Evolutionary conservation across 2,113 vertebrate species (phyloP).

Genomic region (Nematolebias whitei): DNA sequence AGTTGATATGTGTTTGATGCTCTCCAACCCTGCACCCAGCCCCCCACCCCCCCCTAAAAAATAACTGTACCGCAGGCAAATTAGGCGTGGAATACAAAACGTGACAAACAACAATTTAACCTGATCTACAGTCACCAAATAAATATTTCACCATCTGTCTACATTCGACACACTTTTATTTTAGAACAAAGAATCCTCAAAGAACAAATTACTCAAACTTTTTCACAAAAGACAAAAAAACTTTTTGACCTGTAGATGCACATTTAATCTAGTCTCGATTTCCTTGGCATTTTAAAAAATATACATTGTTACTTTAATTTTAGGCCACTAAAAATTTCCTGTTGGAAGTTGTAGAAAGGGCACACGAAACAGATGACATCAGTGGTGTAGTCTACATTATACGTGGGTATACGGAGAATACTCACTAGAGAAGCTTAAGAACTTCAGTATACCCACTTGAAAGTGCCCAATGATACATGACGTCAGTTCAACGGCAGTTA

Average conservation of each 20-base stretch:
- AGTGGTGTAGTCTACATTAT: too few species aligned
- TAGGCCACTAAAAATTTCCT: conserved; percentile 30
- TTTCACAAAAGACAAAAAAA: conserved; percentile 63
- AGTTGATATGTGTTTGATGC: conserved; percentile 76
- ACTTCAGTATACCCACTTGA: too few species aligned
- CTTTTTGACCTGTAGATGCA: conserved; percentile 57
- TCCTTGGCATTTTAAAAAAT: conserved; percentile 44
- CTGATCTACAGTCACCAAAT: conserved; percentile 76
- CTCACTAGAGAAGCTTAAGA: too few species aligned
- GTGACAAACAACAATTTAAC: conserved; percentile 80
- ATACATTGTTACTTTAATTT: conserved; percentile 38
- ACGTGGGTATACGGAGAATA: too few species aligned
- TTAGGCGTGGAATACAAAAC: conserved; percentile 75
- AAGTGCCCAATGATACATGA: too few species aligned
- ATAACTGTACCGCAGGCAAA: conserved; percentile 76
- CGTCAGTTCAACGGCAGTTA: too few species aligned
- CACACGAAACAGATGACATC: conserved; percentile 45
- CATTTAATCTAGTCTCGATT: conserved; percentile 45
- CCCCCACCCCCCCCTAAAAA: background rate
- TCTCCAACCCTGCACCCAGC: conserved; percentile 2
- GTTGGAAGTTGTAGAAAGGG: conserved; percentile 34
- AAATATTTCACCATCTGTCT: conserved; percentile 82
- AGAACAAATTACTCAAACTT: conserved; percentile 73
- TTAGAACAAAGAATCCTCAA: conserved; percentile 74
- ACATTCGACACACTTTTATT: conserved; percentile 77